Base-by-base conservation (phyloP, 2,888 invertebrate species). In the Drosophila colorata region DNA sequence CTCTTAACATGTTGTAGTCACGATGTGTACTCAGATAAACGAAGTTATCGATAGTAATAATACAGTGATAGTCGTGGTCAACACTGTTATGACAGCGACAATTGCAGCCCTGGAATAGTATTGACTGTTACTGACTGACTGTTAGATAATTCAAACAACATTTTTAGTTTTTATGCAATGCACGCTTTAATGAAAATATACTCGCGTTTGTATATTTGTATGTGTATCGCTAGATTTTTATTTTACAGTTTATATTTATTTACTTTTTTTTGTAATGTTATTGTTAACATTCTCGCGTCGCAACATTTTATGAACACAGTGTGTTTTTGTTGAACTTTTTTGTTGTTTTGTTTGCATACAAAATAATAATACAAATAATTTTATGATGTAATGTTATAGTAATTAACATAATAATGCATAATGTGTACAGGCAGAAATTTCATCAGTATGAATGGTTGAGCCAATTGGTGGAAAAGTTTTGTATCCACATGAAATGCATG, bases 331-430 rank as follows among this genome's bases (percentile, higher is more conserved):
- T 80, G 63, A 71, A 49, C 48, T 20, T 56, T 56, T 18, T 33
- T n/a, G 20, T 25, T 28, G 6, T 68, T 35, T 25, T 13, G 20
- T 41, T 51, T 66, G 81, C 69, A 72, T 85, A 79, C 59, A 72
- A 85, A 83, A 85, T 85, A 77, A 79, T 84, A 87, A 81, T 87
- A 83, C 76, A 84, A 81, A 81, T 87, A 65, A 87, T 71, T 41
- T 70, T 66, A 75, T 73, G 46, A 55, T 38, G 52, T 78, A 87
- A 80, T 73, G 56, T 69, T 67, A 68, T 70, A 84, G 59, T 85
- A 74, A 73, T 70, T 72, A 80, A 83, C 69, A 78, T 86, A 80
- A 70, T 69, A 85, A 68, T 86, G 77, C 72, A 72, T 82, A 83
- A 86, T 87, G 81, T 76, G 78, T 69, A 66, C 74, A 69, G 77